Conservation (phyloP, 2,888 invertebrate genomes). For the Chouioia cunea region DNA sequence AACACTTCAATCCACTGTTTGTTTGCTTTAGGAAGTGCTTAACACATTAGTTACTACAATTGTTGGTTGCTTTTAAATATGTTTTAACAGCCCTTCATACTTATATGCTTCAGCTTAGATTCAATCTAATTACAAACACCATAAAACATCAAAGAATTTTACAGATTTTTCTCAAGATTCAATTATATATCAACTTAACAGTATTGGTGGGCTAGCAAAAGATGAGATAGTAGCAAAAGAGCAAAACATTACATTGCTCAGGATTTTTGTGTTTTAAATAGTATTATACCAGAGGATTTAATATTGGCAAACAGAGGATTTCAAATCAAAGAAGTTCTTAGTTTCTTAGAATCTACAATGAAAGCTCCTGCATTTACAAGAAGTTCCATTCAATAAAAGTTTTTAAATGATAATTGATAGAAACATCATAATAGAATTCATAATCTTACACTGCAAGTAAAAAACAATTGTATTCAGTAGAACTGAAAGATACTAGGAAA, state of each 20-base stretch:
- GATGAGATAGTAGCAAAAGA: no score
- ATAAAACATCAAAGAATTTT: slow-evolving; percentile 33
- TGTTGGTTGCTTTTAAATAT: slow-evolving; percentile 38
- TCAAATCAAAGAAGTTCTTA: neutral
- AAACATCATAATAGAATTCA: neutral
- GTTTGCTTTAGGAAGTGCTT: slow-evolving; percentile 8
- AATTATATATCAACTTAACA: slow-evolving; percentile 26
- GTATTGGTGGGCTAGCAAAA: slow-evolving; percentile 23
- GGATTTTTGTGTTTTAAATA: slow-evolving; percentile 28
- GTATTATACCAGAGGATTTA: slow-evolving; percentile 15
- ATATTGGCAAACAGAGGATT: slow-evolving; percentile 25
- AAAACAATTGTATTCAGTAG: slow-evolving; percentile 17
- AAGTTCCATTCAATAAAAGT: slow-evolving; percentile 17
- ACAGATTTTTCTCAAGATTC: slow-evolving; percentile 39
- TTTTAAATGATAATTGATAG: neutral
- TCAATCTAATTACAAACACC: slow-evolving; percentile 14
- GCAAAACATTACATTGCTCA: slow-evolving; percentile 33
- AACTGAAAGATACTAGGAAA: slow-evolving; percentile 15
- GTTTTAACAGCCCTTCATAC: slow-evolving; percentile 14
- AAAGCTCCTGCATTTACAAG: slow-evolving; percentile 26
- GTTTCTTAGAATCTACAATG: slow-evolving; percentile 1
- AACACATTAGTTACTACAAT: slow-evolving; percentile 4
- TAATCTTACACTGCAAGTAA: slow-evolving; percentile 4
- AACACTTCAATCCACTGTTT: neutral
- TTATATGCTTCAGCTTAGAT: slow-evolving; percentile 7